Base-by-base conservation (phyloP, 1,140 invertebrate species). In the Vanessa atalanta region DNA sequence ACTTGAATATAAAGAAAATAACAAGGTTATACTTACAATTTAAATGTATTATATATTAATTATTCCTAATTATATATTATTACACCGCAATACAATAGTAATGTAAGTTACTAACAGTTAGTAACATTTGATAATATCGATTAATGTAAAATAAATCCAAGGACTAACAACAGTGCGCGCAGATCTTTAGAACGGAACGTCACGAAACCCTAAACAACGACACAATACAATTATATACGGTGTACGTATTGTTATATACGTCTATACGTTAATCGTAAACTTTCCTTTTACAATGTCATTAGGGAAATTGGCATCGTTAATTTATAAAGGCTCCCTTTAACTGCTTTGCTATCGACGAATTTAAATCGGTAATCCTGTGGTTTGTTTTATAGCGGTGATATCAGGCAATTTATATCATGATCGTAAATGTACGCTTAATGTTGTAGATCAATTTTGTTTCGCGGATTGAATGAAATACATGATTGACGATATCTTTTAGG, bases 201-300 rank as follows among this genome's bases (percentile, higher is more conserved):
- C 14, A 60, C 57, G 57, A 37, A 61, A 37, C 31, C 15, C 15
- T 7, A 61, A 43, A 61, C 31, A 61, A 37, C 14, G 16, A 61
- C 31, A 61, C 26, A 61, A 61, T 61, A 61, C 57, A 15, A 61
- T 43, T 16, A 57, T 57, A 55, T 55, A 16, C 15, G 15, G 55
- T 26, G 4, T 61, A 37, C 15, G 57, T 61, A 61, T 61, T 61
- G 57, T 31, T 61, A 37, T 61, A 15, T 61, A 48, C n/a, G 47
- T 65, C 23, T 83, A 84, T 80, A 79, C 80, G 81, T 87, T 85
- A 88, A 90, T 87, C 88, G 88, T 90, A 86, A 91, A 90, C 84
- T 89, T 90, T 83, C 86, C 90, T 89, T 92, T 93, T 91, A 91
- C 88, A 91, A 83, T 88, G 87, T 93, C 88, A 91, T 93, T 91